Base-by-base conservation (phyloP, 2,113 vertebrate genomes). In the Festucalex cinctus region DNA sequence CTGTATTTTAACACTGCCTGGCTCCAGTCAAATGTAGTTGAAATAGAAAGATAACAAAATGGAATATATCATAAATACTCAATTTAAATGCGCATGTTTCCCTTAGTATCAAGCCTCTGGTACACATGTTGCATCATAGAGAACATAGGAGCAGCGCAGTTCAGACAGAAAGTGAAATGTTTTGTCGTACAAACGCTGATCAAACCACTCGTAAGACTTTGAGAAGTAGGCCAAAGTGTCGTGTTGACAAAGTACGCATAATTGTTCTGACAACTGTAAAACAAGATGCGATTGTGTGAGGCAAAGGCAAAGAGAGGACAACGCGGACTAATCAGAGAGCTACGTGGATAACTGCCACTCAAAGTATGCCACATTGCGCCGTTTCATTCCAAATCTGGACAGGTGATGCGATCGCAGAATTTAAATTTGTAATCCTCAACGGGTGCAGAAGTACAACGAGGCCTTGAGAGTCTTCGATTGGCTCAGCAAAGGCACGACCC, bases 391-490 rank as follows among this genome's bases (percentile, higher is more conserved):
- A 62, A 70, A 79, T 73, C 58, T 37, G 63, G 19, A 43, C 66
- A 63, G 65, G 36, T 69, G 75, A 81, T 49, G 63, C 68, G 69
- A 32, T 32, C 78, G 84, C 78, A 77, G 85, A 88, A 89, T 88
- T 68, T 53, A 71, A 81, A 60, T 60, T 37, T 17, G 24, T 22
- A 39, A 60, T 60, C 20, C 39, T 60, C n/a, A 57, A 13, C n/a
- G n/a, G n/a, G n/a, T n/a, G n/a, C n/a, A n/a, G n/a, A n/a, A n/a
- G n/a, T n/a, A n/a, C n/a, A n/a, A n/a, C n/a, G n/a, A n/a, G n/a
- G n/a, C n/a, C n/a, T n/a, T n/a, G n/a, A n/a, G n/a, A 32, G 28
- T 32, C 28, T n/a, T 32, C 28, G 4, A 32, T 32, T 32, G 28
- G 28, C 28, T 4, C 28, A 32, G 28, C 28, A 32, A 32, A 32